Evolutionary conservation across 2,113 vertebrate species (phyloP).

Genomic region (Empidonax traillii): DNA sequence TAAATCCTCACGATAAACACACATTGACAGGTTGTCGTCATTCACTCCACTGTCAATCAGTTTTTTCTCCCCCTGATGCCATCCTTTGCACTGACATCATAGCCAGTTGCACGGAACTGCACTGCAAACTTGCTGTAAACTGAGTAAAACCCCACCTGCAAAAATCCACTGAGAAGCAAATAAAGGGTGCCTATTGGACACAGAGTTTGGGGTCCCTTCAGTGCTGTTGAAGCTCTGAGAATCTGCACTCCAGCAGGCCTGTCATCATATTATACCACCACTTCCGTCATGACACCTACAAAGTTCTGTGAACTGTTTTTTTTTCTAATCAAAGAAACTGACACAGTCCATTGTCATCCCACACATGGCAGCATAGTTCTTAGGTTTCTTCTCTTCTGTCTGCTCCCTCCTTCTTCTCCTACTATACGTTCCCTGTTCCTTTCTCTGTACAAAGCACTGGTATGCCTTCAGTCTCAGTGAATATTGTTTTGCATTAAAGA

Average conservation of each 20-base stretch:
- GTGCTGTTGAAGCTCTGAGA: background rate
- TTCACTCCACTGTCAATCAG: background rate
- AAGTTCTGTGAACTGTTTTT: background rate
- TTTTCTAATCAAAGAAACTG: background rate
- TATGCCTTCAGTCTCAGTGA: background rate
- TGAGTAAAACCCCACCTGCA: background rate
- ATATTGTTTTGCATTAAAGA: background rate
- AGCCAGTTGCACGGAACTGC: background rate
- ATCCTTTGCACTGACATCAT: background rate
- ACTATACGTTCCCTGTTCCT: background rate
- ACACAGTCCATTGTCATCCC: background rate
- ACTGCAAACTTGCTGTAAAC: background rate
- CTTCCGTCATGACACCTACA: background rate
- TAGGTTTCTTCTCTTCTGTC: background rate
- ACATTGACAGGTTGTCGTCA: background rate
- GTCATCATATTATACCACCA: background rate
- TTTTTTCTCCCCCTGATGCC: background rate
- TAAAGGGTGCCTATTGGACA: background rate
- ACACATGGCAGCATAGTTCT: background rate
- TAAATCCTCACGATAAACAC: background rate
- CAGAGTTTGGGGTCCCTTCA: background rate
- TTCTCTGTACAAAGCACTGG: background rate
- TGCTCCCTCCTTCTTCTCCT: background rate
- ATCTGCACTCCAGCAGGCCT: background rate
- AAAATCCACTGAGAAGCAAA: background rate